Evolutionary conservation across 2,888 invertebrate genomes (phyloP).

Genomic region (Apodemia duryi): DNA sequence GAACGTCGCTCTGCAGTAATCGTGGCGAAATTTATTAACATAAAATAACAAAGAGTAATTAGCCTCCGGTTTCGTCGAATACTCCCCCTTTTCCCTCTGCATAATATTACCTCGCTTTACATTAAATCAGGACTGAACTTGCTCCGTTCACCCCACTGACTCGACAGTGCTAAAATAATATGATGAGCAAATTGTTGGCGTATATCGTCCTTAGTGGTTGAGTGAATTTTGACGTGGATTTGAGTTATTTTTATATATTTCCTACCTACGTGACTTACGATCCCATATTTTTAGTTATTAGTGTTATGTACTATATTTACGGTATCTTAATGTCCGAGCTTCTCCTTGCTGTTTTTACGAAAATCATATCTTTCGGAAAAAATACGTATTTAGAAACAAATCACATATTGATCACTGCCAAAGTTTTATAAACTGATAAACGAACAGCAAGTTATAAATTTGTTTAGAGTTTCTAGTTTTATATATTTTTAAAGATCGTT

Average conservation of each 20-base stretch:
- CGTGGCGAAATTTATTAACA: conserved; percentile 68
- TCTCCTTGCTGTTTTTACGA: too few relatives aligned
- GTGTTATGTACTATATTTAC: too few relatives aligned
- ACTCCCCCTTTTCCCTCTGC: conserved; percentile 40
- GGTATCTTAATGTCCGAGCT: too few relatives aligned
- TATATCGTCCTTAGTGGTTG: background rate
- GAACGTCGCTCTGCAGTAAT: conserved; percentile 38
- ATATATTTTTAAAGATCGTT: too few relatives aligned
- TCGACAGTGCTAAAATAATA: conserved; percentile 18
- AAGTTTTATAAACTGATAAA: too few relatives aligned
- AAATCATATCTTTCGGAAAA: too few relatives aligned
- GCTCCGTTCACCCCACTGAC: conserved; percentile 23
- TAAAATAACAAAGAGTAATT: conserved; percentile 76
- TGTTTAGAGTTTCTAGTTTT: too few relatives aligned
- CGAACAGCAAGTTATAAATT: too few relatives aligned
- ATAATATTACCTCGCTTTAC: conserved; percentile 46
- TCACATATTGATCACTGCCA: too few relatives aligned
- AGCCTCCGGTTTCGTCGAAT: conserved; percentile 43
- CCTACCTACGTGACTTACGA: too few relatives aligned
- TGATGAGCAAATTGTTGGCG: background rate
- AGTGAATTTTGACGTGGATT: background rate
- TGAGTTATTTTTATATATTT: background rate
- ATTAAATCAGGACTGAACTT: conserved; percentile 33
- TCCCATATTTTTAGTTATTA: too few relatives aligned
- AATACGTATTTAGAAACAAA: too few relatives aligned